phyloP scores from a whole-genome alignment of 2,888 invertebrate species.

The Xylota segnis region DNA sequence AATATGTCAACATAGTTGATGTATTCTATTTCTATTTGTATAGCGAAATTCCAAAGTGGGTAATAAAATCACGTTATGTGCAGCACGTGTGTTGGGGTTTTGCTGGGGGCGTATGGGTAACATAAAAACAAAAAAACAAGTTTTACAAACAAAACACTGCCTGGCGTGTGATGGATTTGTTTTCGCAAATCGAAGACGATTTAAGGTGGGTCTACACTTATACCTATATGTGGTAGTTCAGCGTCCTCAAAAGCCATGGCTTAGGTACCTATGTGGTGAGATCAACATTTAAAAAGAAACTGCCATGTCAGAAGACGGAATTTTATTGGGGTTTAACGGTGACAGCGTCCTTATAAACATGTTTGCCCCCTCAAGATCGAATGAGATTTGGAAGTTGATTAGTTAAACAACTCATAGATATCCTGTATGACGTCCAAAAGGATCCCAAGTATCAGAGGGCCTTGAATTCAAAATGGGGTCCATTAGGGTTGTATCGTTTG shows the following conservation, averaged over 20 bases:
- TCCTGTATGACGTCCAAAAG: no score
- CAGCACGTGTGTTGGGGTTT: conserved; percentile 58
- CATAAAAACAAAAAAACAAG: conserved; percentile 40
- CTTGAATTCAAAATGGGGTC: no score
- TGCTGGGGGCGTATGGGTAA: conserved; percentile 46
- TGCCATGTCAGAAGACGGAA: not conserved
- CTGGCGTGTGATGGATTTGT: conserved; percentile 52
- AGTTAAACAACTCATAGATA: no score
- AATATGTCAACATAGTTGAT: conserved; percentile 24
- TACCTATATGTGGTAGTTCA: conserved; percentile 37
- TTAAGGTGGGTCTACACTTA: conserved; percentile 37
- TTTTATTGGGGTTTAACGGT: not conserved
- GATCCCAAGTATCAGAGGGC: no score
- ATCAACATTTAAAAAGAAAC: not conserved
- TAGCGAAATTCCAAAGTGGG: conserved; percentile 37
- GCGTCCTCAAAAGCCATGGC: conserved; percentile 48
- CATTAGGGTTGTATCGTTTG: no score
- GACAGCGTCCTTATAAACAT: not conserved
- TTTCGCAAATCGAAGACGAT: conserved; percentile 34
- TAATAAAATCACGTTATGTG: conserved; percentile 61
- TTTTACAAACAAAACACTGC: conserved; percentile 35
- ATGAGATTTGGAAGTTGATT: no score
- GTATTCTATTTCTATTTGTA: conserved; percentile 19
- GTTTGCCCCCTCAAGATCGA: not conserved
- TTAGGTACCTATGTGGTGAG: conserved; percentile 35